Conservation (phyloP, 2,888 invertebrate species). For the Clistopyga incitator region DNA sequence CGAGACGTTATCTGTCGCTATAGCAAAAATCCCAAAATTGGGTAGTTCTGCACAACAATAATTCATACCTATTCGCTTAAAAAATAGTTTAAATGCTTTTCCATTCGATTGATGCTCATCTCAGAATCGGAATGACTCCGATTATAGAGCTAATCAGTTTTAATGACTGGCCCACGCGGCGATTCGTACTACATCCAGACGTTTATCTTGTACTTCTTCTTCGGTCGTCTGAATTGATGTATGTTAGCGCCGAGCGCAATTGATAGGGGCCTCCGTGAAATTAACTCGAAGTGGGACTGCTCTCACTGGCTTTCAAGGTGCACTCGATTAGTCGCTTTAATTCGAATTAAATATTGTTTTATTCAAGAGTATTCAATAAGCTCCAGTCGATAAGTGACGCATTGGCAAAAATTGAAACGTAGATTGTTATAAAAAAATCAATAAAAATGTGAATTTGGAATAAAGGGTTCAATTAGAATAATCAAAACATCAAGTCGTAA, state of each 20-base stretch:
- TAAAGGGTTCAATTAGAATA: neutral
- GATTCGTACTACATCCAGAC: slow-evolving; percentile 30
- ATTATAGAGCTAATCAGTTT: slow-evolving; percentile 49
- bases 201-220: slow-evolving; percentile 24
- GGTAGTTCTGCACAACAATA: too few relatives aligned
- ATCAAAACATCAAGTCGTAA: neutral
- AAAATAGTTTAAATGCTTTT: too few relatives aligned
- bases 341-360: slow-evolving; percentile 38
- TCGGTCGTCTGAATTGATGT: slow-evolving; percentile 53
- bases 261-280: slow-evolving; percentile 56
- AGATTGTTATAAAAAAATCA: neutral
- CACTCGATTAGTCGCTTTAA: slow-evolving; percentile 46
- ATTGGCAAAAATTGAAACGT: neutral
- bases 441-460: neutral
- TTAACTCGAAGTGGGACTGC: slow-evolving; percentile 42
- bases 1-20: too few relatives aligned
- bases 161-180: slow-evolving; percentile 62
- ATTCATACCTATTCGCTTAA: too few relatives aligned
- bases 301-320: slow-evolving; percentile 39
- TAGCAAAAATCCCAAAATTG: too few relatives aligned
- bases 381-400: neutral
- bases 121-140: slow-evolving; percentile 1
- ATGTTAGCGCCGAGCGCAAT: slow-evolving; percentile 60
- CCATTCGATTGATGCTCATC: too few relatives aligned
- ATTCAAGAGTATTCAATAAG: neutral